phyloP scores from a whole-genome alignment of 2,797 vertebrate genomes.

The Oryzias sinensis region DNA sequence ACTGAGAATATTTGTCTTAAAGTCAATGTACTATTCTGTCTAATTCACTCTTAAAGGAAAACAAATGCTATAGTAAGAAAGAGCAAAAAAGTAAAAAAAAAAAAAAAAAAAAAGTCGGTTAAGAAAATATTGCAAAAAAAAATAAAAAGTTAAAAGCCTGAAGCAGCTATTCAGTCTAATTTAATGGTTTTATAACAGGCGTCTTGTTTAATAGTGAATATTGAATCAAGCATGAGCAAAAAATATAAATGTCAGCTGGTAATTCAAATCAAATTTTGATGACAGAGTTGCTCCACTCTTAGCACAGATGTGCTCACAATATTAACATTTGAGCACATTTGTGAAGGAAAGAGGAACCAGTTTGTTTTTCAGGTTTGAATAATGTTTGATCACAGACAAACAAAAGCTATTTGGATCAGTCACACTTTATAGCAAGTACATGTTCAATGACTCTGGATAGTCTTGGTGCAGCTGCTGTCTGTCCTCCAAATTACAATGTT shows the following conservation, averaged over 20 bases:
- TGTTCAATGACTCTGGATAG: not conserved
- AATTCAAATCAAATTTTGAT: constrained; percentile 75
- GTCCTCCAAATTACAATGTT: not conserved
- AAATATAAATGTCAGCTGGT: constrained; percentile 75
- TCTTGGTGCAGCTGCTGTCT: not conserved
- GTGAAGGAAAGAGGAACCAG: constrained; percentile 1
- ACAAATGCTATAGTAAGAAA: no score
- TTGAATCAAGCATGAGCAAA: constrained; percentile 76
- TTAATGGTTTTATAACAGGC: constrained; percentile 73
- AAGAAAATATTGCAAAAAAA: not conserved
- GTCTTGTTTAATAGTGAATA: constrained; percentile 77
- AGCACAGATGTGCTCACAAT: constrained; percentile 42
- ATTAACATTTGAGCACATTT: constrained; percentile 8
- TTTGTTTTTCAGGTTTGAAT: no score
- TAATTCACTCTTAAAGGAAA: no score
- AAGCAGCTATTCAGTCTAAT: constrained; percentile 45
- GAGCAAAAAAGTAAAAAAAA: no score
- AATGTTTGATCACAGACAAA: no score
- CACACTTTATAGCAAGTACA: not conserved
- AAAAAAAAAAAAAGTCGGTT: no score
- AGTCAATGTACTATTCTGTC: no score
- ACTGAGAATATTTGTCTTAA: no score
- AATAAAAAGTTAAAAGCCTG: not conserved
- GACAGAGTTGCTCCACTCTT: constrained; percentile 57
- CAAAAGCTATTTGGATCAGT: no score